Evolutionary conservation across 2,888 invertebrate species (phyloP).

Genomic region (Mesorhabditis belari): DNA sequence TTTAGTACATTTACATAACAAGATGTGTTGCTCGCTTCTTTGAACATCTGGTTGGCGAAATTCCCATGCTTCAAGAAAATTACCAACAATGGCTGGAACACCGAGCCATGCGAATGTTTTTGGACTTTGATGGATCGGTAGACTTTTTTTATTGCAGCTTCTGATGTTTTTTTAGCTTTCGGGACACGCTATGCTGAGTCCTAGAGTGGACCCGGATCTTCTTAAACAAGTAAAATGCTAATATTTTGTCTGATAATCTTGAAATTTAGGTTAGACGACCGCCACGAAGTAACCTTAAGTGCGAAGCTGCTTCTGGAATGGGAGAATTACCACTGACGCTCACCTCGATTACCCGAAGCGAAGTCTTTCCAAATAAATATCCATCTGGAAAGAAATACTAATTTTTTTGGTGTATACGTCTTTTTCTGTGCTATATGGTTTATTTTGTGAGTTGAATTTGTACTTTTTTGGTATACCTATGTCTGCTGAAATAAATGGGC

Average conservation of each 20-base stretch:
- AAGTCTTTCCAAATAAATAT: not conserved
- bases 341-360: not conserved
- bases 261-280: not conserved
- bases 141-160: not conserved
- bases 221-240: conserved; percentile 25
- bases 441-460: no score
- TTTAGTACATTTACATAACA: conserved; percentile 20
- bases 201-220: conserved; percentile 47
- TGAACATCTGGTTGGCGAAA: conserved; percentile 23
- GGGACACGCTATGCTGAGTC: conserved; percentile 63
- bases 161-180: conserved; percentile 30
- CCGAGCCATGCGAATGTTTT: conserved; percentile 41
- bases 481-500: no score
- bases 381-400: not conserved
- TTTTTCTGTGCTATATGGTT: no score
- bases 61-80: conserved; percentile 33
- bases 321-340: not conserved
- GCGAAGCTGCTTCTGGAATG: not conserved
- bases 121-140: conserved; percentile 27
- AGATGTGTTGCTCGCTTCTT: conserved; percentile 40
- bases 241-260: not conserved
- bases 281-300: not conserved
- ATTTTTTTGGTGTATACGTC: no score
- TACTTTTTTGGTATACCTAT: no score
- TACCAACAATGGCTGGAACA: conserved; percentile 46